phyloP scores from a whole-genome alignment of 2,888 invertebrate species.

The Pammene fasciana region DNA sequence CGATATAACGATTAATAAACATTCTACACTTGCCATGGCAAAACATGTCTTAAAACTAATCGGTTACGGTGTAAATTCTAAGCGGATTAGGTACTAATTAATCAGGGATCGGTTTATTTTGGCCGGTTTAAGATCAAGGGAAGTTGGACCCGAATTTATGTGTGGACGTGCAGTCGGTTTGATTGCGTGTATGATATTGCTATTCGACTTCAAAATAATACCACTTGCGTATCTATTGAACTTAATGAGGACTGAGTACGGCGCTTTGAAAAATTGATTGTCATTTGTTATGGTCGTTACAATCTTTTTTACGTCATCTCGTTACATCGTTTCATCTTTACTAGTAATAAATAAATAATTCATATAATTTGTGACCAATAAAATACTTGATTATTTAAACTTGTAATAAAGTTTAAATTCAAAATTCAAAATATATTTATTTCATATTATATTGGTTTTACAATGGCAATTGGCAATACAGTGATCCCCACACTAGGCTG shows the following conservation, averaged over 20 bases:
- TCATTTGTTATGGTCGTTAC: slow-evolving; percentile 4
- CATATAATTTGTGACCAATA: too few species aligned
- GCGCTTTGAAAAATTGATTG: neutral
- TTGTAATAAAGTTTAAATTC: too few species aligned
- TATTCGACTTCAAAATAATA: slow-evolving; percentile 7
- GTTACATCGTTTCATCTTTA: too few species aligned
- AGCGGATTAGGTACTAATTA: slow-evolving; percentile 44
- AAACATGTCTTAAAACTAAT: neutral
- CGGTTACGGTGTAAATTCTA: slow-evolving; percentile 2
- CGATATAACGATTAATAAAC: slow-evolving; percentile 31
- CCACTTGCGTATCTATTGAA: slow-evolving; percentile 1
- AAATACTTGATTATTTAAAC: too few species aligned
- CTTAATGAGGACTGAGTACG: slow-evolving; percentile 8
- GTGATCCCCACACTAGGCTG: too few species aligned
- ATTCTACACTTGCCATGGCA: neutral
- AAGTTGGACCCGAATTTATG: slow-evolving; percentile 27
- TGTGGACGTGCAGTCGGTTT: slow-evolving; percentile 4
- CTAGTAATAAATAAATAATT: too few species aligned
- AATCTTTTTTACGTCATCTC: neutral
- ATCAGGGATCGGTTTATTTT: slow-evolving; percentile 49
- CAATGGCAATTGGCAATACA: too few species aligned
- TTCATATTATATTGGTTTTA: too few species aligned
- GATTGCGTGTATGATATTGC: slow-evolving; percentile 24
- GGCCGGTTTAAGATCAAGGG: slow-evolving; percentile 39
- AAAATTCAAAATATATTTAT: too few species aligned